phyloP scores from a whole-genome alignment of 92 coral and sea anemone genomes.

The Micromussa lordhowensis region DNA sequence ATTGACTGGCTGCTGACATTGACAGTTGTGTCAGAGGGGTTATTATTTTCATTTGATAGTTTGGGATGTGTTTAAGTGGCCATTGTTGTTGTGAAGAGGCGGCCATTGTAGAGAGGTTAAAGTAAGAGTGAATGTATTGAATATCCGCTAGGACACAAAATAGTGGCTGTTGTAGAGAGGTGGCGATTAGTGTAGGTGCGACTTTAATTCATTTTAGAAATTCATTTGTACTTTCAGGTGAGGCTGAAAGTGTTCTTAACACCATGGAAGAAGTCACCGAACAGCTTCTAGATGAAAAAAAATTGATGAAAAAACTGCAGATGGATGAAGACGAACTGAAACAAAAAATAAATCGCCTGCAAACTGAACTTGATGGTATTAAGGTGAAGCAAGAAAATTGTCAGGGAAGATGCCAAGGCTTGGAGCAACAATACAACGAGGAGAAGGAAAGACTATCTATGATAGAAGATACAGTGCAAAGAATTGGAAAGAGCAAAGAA shows the following conservation, averaged over 20 bases:
- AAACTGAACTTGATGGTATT: slow-evolving; percentile 75
- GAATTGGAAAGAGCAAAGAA: slow-evolving; percentile 93
- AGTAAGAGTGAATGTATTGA: too few species aligned
- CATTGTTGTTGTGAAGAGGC: too few species aligned
- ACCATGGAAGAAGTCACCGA: slow-evolving; percentile 92
- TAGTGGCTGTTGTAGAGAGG: too few species aligned
- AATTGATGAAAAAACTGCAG: slow-evolving; percentile 77
- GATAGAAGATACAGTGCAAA: slow-evolving; percentile 92
- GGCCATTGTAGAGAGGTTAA: too few species aligned
- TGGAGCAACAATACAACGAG: slow-evolving; percentile 81
- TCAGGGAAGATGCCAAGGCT: slow-evolving; percentile 71
- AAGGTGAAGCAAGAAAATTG: slow-evolving; percentile 65
- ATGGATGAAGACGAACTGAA: slow-evolving; percentile 78
- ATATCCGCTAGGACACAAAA: too few species aligned
- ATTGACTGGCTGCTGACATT: too few species aligned
- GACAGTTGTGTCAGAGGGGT: too few species aligned
- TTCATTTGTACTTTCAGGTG: slow-evolving; percentile 62
- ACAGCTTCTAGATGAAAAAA: slow-evolving; percentile 89
- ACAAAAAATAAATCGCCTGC: slow-evolving; percentile 81
- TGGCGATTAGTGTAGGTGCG: too few species aligned
- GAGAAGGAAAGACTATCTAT: slow-evolving; percentile 84
- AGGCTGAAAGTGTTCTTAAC: slow-evolving; percentile 83
- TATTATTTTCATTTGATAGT: too few species aligned
- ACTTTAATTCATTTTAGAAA: not conserved
- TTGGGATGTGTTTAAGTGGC: too few species aligned